Evolutionary conservation across 1,140 invertebrate species (phyloP), one percentile per base, ranked within the genome.

Genomic region (Sarcophaga peregrina): DNA sequence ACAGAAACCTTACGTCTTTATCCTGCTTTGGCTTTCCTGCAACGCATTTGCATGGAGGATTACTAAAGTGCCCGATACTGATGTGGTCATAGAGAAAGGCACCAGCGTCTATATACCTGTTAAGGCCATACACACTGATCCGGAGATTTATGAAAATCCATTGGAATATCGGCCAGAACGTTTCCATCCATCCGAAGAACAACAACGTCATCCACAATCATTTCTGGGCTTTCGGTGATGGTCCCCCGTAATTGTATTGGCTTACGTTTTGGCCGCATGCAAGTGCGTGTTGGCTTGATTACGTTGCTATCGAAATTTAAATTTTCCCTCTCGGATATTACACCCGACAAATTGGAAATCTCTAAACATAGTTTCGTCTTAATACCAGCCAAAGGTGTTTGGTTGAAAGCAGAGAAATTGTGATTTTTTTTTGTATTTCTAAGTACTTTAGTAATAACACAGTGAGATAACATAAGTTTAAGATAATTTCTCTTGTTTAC

Each of bases 131-230:
- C 94, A 95, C 84, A 89, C 88, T 50, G 91, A 94, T 88, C 84
- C 89, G 25, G 85, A 88, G 8, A 89, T 91, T 83, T 94, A 91
- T 86, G 91, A 91, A 0, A 88, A 93, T 81, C 93, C 93, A 5
- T 90, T 92, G 15, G 83, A 87, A 48, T 94, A 92, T 84, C 90
- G 93, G 85, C 93, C 93, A 0, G 92, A 93, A 82, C 85, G 93
- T 82, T 94, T 85, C 37, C 20, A 48, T 20, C 91, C 92, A 6
- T 87, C 89, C 82, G 87, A 91, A 83, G 82, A 86, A 1, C 82
- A 85, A 4, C 85, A 91, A 80, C 87, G 91, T 84, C 86, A 91
- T 84, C 89, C 90, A 0, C 90, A 86, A 83, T 86, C 89, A 0
- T 93, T 91, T 85, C 85, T 93, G 20, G 92, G 92, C 9, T 37